Conservation (phyloP, 2,797 vertebrate species). For the Gymnothorax javanicus region DNA sequence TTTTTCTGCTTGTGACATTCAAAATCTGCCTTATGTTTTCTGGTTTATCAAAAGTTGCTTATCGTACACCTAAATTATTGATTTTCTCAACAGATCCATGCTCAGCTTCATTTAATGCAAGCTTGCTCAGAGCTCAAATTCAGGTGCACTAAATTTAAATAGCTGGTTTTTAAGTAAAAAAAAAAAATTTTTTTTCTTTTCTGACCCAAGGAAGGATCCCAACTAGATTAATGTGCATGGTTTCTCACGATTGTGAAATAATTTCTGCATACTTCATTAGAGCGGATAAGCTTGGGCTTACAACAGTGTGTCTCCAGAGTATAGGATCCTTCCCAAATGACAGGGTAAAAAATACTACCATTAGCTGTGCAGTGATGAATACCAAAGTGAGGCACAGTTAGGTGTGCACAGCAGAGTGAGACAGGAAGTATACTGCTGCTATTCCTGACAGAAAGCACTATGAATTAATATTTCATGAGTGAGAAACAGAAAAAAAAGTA, state of each 20-base stretch:
- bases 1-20: too few relatives aligned
- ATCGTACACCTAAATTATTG: background rate
- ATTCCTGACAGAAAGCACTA: constrained; percentile 39
- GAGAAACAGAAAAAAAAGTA: constrained; percentile 42
- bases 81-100: background rate
- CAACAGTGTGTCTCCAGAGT: background rate
- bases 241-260: background rate
- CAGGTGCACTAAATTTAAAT: background rate
- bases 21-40: too few relatives aligned
- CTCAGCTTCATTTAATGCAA: background rate
- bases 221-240: background rate
- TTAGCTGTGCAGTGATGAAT: constrained; percentile 33
- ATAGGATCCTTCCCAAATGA: background rate
- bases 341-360: background rate
- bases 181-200: background rate
- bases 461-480: constrained; percentile 57
- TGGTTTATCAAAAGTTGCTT: too few relatives aligned
- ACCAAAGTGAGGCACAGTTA: constrained; percentile 46
- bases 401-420: constrained; percentile 42
- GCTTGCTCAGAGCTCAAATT: background rate
- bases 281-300: background rate
- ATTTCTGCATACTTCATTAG: background rate
- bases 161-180: background rate
- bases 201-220: background rate
- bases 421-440: constrained; percentile 27